A percentile compares a stretch with the other conserved stretches of the same genome.
Conservation (phyloP, 2,888 invertebrate genomes). For the Horisme vitalbata region DNA sequence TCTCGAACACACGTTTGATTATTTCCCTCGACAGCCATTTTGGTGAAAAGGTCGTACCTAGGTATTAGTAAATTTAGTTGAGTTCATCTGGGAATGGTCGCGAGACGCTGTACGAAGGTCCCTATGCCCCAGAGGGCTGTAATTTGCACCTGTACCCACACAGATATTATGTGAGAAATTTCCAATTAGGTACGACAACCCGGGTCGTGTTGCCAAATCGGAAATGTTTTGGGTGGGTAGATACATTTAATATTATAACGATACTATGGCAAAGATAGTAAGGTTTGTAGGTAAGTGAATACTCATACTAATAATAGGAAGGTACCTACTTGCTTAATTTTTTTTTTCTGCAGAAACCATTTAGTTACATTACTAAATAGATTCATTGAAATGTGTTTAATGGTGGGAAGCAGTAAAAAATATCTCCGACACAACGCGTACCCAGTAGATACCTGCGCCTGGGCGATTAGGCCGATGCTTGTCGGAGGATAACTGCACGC, state of each 20-base stretch:
- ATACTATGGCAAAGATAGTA: too few relatives aligned
- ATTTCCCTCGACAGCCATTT: slow-evolving; percentile 30
- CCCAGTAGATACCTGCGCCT: too few relatives aligned
- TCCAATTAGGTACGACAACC: slow-evolving; percentile 61
- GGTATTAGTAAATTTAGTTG: slow-evolving; percentile 34
- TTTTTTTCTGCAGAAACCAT: too few relatives aligned
- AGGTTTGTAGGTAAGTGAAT: too few relatives aligned
- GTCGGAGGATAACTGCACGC: too few relatives aligned
- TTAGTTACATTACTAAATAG: too few relatives aligned
- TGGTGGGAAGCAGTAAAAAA: too few relatives aligned
- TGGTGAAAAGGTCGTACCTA: slow-evolving; percentile 36
- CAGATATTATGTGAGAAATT: slow-evolving; percentile 74
- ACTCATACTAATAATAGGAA: too few relatives aligned
- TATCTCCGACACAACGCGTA: too few relatives aligned
- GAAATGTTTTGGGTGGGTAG: slow-evolving; percentile 35
- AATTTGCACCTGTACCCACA: slow-evolving; percentile 74
- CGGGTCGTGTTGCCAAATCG: slow-evolving; percentile 36
- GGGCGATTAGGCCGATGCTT: too few relatives aligned
- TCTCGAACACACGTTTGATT: slow-evolving; percentile 4
- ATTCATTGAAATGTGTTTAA: too few relatives aligned
- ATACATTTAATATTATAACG: slow-evolving; percentile 21
- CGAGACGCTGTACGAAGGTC: slow-evolving; percentile 62
- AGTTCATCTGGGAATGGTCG: slow-evolving; percentile 52
- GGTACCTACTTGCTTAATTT: too few relatives aligned
- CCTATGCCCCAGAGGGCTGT: slow-evolving; percentile 62